phyloP scores from a whole-genome alignment of 2,797 vertebrate species.

The Rhynchonycteris naso region DNA sequence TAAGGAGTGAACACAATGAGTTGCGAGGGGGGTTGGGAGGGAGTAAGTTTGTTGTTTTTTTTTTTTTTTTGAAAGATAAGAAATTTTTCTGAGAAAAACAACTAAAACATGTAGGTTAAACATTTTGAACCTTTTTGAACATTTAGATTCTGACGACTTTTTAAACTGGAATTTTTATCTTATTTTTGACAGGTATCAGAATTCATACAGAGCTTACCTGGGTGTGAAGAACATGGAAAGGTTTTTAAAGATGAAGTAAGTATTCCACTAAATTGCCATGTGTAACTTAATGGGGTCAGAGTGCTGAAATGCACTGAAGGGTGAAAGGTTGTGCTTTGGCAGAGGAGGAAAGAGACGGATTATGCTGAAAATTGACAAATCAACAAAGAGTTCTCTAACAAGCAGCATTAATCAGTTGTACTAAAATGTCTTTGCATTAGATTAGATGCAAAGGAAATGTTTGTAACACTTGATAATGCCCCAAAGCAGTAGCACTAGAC shows the following conservation, averaged over 20 bases:
- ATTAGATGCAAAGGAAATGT: background rate
- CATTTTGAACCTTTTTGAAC: background rate
- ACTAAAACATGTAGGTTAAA: background rate
- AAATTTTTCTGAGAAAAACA: background rate
- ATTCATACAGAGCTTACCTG: slow-evolving; percentile 92
- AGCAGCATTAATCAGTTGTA: background rate
- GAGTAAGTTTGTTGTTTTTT: no score
- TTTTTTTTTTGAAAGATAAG: background rate
- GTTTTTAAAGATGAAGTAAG: slow-evolving; percentile 92
- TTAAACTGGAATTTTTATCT: slow-evolving; percentile 46
- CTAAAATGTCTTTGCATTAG: slow-evolving; percentile 18
- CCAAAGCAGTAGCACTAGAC: background rate
- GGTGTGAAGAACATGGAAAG: slow-evolving; percentile 91
- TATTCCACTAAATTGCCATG: background rate
- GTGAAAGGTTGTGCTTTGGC: background rate
- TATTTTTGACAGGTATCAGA: slow-evolving; percentile 87
- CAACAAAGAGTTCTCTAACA: background rate
- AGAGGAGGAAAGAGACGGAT: background rate
- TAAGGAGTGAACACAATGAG: background rate
- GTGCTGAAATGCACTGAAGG: background rate
- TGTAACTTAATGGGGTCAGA: background rate
- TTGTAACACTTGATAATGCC: background rate
- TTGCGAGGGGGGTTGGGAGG: fast-evolving
- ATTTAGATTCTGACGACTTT: background rate
- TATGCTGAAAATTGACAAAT: background rate